A percentile compares a stretch with the other conserved stretches of the same genome.
Conservation (phyloP, 2,888 invertebrate species). For the Autographa gamma region DNA sequence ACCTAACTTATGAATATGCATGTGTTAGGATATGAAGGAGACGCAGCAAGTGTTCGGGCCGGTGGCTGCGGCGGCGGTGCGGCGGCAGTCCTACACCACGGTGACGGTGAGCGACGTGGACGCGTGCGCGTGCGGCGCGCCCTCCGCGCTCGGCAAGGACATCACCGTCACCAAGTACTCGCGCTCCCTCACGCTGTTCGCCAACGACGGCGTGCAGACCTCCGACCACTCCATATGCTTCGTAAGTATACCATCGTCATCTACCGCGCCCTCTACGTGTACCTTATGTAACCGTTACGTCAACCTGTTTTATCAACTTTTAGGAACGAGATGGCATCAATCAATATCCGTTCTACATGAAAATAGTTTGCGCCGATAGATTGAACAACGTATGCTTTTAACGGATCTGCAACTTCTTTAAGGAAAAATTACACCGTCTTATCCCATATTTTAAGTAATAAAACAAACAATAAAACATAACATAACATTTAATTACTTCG, state of each 20-base stretch:
- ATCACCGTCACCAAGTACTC: constrained; percentile 23
- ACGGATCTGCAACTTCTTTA: not conserved
- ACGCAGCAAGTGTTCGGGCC: constrained; percentile 17
- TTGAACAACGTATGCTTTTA: constrained; percentile 43
- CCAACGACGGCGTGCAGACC: constrained; percentile 68
- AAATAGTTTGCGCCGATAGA: constrained; percentile 72
- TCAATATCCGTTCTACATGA: constrained; percentile 72
- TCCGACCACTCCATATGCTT: constrained; percentile 74
- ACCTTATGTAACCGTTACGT: constrained; percentile 30
- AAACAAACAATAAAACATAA: constrained; percentile 50
- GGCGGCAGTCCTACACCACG: constrained; percentile 34
- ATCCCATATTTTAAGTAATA: constrained; percentile 6
- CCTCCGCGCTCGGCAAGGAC: constrained; percentile 14
- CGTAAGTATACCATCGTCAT: constrained; percentile 66
- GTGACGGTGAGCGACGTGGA: constrained; percentile 24
- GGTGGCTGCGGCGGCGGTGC: constrained; percentile 11
- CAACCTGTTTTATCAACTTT: constrained; percentile 49
- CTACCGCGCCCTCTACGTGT: constrained; percentile 21
- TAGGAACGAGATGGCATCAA: constrained; percentile 58
- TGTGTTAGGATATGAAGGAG: constrained; percentile 33
- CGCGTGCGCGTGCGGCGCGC: not conserved
- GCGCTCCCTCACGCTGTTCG: constrained; percentile 26
- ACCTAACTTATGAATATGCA: constrained; percentile 6
- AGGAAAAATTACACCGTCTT: constrained; percentile 1
- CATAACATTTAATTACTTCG: constrained; percentile 47